A percentile compares a stretch with the other conserved stretches of the same genome.
Conservation (phyloP, 2,797 vertebrate genomes). For the Epinephelus coioides region DNA sequence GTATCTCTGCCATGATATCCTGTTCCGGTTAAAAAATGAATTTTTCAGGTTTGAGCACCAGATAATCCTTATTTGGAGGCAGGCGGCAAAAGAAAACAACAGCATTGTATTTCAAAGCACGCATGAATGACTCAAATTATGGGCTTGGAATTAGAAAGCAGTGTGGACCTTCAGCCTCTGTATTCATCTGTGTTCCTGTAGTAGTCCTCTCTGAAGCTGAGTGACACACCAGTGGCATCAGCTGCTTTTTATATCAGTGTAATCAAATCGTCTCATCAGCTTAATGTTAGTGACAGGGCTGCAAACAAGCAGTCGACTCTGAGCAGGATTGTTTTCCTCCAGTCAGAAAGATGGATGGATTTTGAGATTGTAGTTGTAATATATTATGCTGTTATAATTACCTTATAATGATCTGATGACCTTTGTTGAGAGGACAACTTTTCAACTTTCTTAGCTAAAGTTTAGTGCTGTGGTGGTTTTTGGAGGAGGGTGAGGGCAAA, state of each 20-base stretch:
- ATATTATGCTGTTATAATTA: not conserved
- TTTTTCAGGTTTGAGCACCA: conserved; percentile 23
- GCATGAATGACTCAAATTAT: conserved; percentile 31
- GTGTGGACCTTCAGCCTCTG: conserved; percentile 1
- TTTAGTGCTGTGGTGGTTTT: not conserved
- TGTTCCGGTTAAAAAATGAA: conserved; percentile 5
- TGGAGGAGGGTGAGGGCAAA: conserved; percentile 1
- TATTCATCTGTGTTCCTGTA: conserved; percentile 5
- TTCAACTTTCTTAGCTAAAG: not conserved
- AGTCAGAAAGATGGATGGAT: conserved; percentile 1
- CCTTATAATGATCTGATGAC: not conserved
- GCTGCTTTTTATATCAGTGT: conserved; percentile 28
- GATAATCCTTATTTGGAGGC: conserved; percentile 16
- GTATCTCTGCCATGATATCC: conserved; percentile 8
- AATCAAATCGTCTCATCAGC: conserved; percentile 41
- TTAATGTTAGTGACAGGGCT: conserved; percentile 3
- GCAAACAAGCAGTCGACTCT: not conserved
- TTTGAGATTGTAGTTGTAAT: conserved; percentile 4
- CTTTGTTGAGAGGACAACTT: not conserved
- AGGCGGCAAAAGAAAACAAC: conserved; percentile 9
- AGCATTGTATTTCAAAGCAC: conserved; percentile 27
- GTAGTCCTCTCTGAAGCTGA: conserved; percentile 9
- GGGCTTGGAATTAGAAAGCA: conserved; percentile 15
- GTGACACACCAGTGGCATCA: conserved; percentile 23
- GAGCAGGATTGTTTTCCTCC: not conserved